Evolutionary conservation across 23 tunicate genomes (phyloP).

Genomic region (Ascidia mentula): DNA sequence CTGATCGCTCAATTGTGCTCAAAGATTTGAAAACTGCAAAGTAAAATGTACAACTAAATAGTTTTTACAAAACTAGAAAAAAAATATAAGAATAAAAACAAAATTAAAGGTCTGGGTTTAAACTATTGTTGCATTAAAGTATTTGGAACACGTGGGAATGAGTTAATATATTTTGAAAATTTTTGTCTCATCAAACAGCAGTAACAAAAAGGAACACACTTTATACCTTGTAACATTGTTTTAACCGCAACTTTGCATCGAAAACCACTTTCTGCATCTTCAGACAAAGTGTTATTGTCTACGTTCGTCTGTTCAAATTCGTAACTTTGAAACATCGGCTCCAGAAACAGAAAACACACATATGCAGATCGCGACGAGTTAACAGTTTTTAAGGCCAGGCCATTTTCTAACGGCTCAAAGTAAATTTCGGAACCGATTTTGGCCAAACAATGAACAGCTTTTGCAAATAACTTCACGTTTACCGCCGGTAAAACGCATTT

Average conservation of each 20-base stretch:
- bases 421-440: slow-evolving; percentile 74
- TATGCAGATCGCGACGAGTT: slow-evolving; percentile 89
- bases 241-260: slow-evolving; percentile 77
- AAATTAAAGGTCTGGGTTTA: too few relatives aligned
- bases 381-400: slow-evolving; percentile 72
- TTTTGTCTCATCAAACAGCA: too few relatives aligned
- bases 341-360: slow-evolving; percentile 53
- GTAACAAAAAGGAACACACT: too few relatives aligned
- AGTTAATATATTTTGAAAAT: too few relatives aligned
- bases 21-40: slow-evolving; percentile 83
- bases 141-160: too few relatives aligned
- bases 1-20: slow-evolving; percentile 76
- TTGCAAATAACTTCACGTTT: slow-evolving; percentile 80
- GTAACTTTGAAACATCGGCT: slow-evolving; percentile 60
- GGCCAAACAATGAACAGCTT: slow-evolving; percentile 77
- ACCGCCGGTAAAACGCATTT: slow-evolving; percentile 65
- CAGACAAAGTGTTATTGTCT: slow-evolving; percentile 11
- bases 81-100: too few relatives aligned
- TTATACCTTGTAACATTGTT: slow-evolving; percentile 79
- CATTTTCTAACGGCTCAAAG: slow-evolving; percentile 53
- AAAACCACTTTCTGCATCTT: slow-evolving; percentile 16
- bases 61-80: too few relatives aligned
- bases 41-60: too few relatives aligned
- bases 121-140: too few relatives aligned
- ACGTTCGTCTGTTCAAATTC: not conserved